phyloP scores from a whole-genome alignment of 1,140 invertebrate species.

The Lasioglossum baleicum region DNA sequence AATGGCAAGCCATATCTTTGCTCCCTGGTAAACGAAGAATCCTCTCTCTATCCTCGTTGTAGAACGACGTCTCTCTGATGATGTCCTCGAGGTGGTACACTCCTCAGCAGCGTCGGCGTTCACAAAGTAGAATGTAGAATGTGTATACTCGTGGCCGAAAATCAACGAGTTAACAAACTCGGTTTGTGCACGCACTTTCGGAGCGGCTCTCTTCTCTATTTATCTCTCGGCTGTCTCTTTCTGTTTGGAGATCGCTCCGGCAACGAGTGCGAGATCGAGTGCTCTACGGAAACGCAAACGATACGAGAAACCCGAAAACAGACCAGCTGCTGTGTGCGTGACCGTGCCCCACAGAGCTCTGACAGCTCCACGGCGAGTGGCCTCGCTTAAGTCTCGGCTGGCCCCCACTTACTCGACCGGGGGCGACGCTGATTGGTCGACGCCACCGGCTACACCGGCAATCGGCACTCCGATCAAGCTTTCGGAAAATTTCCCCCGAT shows the following conservation, averaged over 20 bases:
- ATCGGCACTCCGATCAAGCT: conserved; percentile 72
- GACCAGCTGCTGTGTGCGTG: conserved; percentile 75
- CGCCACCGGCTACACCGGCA: conserved; percentile 73
- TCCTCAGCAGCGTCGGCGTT: no score
- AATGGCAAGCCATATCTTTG: conserved; percentile 68
- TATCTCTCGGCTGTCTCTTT: no score
- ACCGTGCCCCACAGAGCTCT: conserved; percentile 81
- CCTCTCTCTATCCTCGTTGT: neutral
- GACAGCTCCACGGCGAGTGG: conserved; percentile 80
- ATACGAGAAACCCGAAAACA: conserved; percentile 22
- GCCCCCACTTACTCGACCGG: conserved; percentile 71
- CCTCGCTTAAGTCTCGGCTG: conserved; percentile 79
- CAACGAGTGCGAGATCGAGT: no score
- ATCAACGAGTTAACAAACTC: no score
- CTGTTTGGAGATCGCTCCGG: no score
- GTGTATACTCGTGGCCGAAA: no score
- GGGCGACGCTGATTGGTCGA: conserved; percentile 73
- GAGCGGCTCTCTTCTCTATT: no score
- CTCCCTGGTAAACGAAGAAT: conserved; percentile 28
- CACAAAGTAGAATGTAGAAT: no score
- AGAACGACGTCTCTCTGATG: neutral
- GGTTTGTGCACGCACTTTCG: no score
- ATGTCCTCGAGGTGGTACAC: no score
- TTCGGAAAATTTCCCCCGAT: conserved; percentile 77
- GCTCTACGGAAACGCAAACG: neutral